These are phyloP conservation scores for Capreolus pygargus DNA, from an alignment of 2,113 vertebrate species.

Conservation along the genomic window DNA sequence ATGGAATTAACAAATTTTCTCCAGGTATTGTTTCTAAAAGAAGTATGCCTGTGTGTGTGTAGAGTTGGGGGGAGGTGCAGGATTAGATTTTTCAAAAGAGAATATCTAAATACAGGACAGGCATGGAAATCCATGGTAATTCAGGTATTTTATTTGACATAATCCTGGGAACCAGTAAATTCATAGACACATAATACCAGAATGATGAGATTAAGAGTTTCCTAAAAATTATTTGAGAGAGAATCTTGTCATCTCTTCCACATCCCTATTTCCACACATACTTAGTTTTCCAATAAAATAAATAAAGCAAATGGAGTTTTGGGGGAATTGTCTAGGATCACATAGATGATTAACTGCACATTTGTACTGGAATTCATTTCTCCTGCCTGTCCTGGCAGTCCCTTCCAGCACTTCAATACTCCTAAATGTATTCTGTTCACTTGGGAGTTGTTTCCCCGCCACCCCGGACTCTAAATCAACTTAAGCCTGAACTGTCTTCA, in stretches of 20 bases:
- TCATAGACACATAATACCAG: not conserved
- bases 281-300: not conserved
- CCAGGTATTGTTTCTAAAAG: not conserved
- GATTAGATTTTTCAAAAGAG: not conserved
- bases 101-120: not conserved
- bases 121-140: not conserved
- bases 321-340: not conserved
- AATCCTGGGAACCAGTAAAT: not conserved
- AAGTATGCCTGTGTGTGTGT: not conserved
- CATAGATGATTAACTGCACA: not conserved
- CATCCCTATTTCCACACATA: not conserved
- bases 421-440: not conserved
- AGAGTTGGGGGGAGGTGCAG: fast-evolving
- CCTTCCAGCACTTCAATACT: not conserved
- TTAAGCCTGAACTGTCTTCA: not conserved
- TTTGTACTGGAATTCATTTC: not conserved
- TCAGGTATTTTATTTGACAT: not conserved
- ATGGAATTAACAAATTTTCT: not conserved
- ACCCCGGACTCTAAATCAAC: not conserved
- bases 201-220: not conserved
- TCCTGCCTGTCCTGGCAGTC: not conserved
- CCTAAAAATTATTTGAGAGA: not conserved
- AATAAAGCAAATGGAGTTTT: not conserved
- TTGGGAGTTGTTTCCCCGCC: not conserved
- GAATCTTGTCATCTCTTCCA: not conserved